phyloP scores from a whole-genome alignment of 2,113 vertebrate species.

The Setophaga kirtlandii region DNA sequence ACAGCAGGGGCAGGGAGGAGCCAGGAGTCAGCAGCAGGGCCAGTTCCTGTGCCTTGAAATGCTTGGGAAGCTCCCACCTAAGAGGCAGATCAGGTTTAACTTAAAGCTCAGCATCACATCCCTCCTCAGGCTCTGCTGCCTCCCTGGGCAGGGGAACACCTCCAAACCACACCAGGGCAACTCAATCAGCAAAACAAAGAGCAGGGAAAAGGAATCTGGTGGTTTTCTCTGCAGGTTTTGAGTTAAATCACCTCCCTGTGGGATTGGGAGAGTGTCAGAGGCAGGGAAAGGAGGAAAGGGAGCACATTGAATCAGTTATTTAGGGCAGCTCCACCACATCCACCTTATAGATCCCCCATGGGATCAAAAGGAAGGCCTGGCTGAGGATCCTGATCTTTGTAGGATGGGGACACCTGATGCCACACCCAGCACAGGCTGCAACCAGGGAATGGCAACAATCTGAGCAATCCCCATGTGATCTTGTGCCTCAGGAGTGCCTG shows the following conservation, averaged over 20 bases:
- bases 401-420: neutral
- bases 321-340: neutral
- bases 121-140: neutral
- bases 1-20: neutral
- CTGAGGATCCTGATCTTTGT: neutral
- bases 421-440: neutral
- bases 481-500: neutral
- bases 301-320: neutral
- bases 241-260: neutral
- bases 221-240: neutral
- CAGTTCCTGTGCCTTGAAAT: neutral
- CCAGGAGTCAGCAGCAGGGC: neutral
- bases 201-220: neutral
- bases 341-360: accelerated
- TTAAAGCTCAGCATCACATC: neutral
- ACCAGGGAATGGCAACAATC: neutral
- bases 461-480: neutral
- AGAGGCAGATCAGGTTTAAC: neutral
- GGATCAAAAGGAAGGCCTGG: neutral
- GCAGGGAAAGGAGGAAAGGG: neutral
- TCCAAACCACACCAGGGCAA: neutral
- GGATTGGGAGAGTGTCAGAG: neutral
- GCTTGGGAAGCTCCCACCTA: neutral
- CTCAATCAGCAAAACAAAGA: neutral
- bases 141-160: accelerated